Conservation (phyloP, 2,113 vertebrate genomes). For the Rana temporaria region DNA sequence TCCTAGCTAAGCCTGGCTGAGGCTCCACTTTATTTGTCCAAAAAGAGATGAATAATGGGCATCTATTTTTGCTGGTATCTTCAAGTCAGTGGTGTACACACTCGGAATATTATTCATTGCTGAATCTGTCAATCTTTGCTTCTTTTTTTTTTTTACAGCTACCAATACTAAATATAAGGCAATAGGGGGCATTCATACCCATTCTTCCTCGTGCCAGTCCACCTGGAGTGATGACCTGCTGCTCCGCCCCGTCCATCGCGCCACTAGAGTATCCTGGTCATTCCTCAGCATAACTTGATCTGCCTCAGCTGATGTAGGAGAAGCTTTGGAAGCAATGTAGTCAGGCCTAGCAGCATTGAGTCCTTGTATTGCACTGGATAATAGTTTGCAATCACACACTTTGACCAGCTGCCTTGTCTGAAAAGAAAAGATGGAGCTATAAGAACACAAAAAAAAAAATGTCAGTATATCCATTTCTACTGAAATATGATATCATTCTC, state of each 20-base stretch:
- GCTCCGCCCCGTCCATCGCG: conserved; percentile 90
- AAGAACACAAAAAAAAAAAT: background rate
- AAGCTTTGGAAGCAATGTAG: conserved; percentile 94
- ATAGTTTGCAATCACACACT: conserved; percentile 93
- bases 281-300: conserved; percentile 96
- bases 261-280: conserved; percentile 93
- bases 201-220: conserved; percentile 95
- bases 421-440: conserved; percentile 44
- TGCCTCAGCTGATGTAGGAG: conserved; percentile 86
- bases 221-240: conserved; percentile 88
- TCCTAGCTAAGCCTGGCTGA: too few species aligned
- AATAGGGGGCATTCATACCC: conserved; percentile 73
- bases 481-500: too few species aligned
- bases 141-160: too few species aligned
- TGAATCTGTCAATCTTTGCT: too few species aligned
- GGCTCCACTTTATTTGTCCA: too few species aligned
- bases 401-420: conserved; percentile 95
- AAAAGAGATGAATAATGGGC: too few species aligned
- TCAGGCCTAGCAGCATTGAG: conserved; percentile 92
- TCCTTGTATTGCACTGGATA: conserved; percentile 92
- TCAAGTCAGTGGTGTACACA: too few species aligned
- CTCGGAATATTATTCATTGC: too few species aligned
- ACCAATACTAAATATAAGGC: too few species aligned
- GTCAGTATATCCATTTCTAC: background rate
- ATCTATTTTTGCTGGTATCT: too few species aligned